Conservation (phyloP, 2,888 invertebrate genomes). For the Exocentrus adspersus region DNA sequence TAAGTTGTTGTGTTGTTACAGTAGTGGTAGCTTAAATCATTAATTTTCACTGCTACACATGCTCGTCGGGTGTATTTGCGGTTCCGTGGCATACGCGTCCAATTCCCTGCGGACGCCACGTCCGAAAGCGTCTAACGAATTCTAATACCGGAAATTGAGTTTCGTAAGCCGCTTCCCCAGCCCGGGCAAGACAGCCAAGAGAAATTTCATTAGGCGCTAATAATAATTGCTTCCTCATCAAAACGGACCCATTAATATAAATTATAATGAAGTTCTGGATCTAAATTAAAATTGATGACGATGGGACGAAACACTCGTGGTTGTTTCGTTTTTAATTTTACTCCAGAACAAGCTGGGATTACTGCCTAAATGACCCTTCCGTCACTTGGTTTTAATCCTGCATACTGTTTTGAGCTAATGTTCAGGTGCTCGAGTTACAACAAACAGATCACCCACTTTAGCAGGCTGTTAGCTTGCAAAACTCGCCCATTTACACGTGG, state of each 20-base stretch:
- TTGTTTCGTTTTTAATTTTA: background rate
- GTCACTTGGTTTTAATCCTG: too few relatives aligned
- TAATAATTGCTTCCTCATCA: conserved; percentile 22
- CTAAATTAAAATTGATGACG: conserved; percentile 19
- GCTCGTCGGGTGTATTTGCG: too few relatives aligned
- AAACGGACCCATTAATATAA: conserved; percentile 21
- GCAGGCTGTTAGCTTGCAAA: background rate
- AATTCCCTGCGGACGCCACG: background rate
- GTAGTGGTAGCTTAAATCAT: too few relatives aligned
- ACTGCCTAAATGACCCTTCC: too few relatives aligned
- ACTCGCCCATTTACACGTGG: background rate
- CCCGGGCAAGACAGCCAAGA: background rate
- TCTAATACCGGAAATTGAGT: conserved; percentile 18
- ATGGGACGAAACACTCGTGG: background rate
- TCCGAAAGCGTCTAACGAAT: background rate
- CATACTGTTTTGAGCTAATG: too few relatives aligned
- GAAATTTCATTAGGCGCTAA: conserved; percentile 8
- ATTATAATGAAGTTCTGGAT: conserved; percentile 14
- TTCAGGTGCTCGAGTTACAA: too few relatives aligned
- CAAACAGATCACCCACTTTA: too few relatives aligned
- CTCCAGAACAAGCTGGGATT: background rate
- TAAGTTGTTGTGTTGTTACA: too few relatives aligned
- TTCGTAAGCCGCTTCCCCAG: background rate
- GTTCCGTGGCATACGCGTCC: too few relatives aligned
- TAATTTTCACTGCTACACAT: too few relatives aligned